These are phyloP conservation scores for Moxostoma hubbsi DNA, from an alignment of 2,797 vertebrate genomes.

Conservation along the genomic window DNA sequence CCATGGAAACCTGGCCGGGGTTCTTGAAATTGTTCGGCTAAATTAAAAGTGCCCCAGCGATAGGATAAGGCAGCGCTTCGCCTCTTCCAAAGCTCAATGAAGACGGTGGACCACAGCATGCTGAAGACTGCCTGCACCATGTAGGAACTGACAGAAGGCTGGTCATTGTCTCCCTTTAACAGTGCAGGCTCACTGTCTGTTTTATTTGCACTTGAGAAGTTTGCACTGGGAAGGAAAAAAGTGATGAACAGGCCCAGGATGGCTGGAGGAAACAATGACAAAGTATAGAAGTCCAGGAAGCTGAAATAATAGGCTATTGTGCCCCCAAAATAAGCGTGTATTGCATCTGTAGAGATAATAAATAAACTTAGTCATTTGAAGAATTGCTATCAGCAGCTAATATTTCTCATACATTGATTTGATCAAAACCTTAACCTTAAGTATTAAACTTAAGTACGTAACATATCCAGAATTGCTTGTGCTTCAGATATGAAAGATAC, in stretches of 20 bases:
- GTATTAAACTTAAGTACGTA: too few species aligned
- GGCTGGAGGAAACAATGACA: conserved; percentile 78
- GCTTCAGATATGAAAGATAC: too few species aligned
- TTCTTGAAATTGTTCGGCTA: conserved; percentile 77
- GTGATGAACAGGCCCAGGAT: conserved; percentile 72
- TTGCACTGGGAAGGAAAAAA: conserved; percentile 69
- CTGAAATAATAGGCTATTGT: conserved; percentile 82
- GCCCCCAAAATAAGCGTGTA: conserved; percentile 80
- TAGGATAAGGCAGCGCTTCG: conserved; percentile 75
- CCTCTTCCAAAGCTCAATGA: conserved; percentile 85
- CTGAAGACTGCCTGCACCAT: conserved; percentile 82
- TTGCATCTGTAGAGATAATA: conserved; percentile 68
- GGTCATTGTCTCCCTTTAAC: conserved; percentile 47
- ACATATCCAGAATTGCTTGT: too few species aligned
- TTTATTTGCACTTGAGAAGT: neutral
- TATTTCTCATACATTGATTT: too few species aligned
- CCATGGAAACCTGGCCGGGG: conserved; percentile 79
- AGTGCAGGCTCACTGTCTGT: neutral
- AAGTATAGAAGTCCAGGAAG: conserved; percentile 84
- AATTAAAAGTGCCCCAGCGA: conserved; percentile 76
- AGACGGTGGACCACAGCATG: conserved; percentile 83
- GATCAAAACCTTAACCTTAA: too few species aligned
- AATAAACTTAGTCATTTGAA: neutral
- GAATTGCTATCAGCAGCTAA: too few species aligned
- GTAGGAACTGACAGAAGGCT: conserved; percentile 68